Conservation (phyloP, 2,888 invertebrate genomes). For the Acholoe squamosa region DNA sequence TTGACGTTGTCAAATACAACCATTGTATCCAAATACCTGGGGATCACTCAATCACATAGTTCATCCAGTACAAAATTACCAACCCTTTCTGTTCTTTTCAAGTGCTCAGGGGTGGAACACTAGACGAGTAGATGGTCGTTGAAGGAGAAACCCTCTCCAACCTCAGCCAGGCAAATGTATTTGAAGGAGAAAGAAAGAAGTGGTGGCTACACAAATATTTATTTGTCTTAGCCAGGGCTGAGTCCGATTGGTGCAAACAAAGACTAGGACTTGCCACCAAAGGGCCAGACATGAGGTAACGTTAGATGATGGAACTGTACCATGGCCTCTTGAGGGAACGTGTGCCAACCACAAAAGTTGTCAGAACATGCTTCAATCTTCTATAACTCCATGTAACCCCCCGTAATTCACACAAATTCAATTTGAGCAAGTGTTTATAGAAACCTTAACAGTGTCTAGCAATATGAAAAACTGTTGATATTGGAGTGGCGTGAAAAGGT, state of each 20-base stretch:
- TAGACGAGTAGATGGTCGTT: not conserved
- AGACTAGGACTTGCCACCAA: not conserved
- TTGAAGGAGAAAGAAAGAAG: not conserved
- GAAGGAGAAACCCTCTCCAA: not conserved
- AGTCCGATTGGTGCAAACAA: constrained; percentile 21
- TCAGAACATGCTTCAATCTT: not conserved
- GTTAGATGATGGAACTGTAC: not conserved
- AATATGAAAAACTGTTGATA: not conserved
- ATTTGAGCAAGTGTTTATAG: not conserved
- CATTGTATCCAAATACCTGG: not conserved
- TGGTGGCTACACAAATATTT: constrained; percentile 54
- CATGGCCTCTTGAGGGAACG: not conserved
- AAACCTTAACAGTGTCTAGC: not conserved
- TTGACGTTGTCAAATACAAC: not conserved
- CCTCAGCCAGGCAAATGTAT: not conserved
- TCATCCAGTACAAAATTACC: not conserved
- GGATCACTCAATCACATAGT: not conserved
- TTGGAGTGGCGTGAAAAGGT: not conserved
- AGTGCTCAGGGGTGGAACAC: not conserved
- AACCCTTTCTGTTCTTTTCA: not conserved
- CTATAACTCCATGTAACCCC: not conserved
- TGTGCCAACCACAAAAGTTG: not conserved
- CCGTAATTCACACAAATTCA: not conserved
- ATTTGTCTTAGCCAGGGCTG: constrained; percentile 10
- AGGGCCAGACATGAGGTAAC: not conserved